Percentiles rank a stretch among this genome's conserved stretches.
phyloP scores from a whole-genome alignment of 2,888 invertebrate species.

The Gymnosoma rotundatum region DNA sequence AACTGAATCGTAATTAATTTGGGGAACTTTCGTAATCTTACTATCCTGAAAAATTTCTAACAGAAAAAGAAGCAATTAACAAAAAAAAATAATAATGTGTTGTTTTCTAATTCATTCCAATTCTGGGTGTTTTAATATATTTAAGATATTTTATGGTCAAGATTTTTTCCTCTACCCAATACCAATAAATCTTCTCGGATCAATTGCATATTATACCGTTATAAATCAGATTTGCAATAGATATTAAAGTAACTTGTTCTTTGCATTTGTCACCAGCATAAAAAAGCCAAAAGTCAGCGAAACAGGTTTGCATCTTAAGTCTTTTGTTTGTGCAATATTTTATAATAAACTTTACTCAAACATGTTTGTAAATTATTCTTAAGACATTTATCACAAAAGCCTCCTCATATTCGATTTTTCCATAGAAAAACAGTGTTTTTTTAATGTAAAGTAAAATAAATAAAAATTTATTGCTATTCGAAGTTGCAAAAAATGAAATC shows the following conservation, averaged over 20 bases:
- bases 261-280: constrained; percentile 48
- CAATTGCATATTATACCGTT: constrained; percentile 58
- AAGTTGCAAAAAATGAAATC: constrained; percentile 46
- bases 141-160: background rate
- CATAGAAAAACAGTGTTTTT: background rate
- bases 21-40: too few species aligned
- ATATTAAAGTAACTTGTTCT: constrained; percentile 48
- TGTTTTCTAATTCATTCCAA: too few species aligned
- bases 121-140: too few species aligned
- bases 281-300: background rate
- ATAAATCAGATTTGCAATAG: constrained; percentile 53
- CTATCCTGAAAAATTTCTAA: too few species aligned
- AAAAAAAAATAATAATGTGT: too few species aligned
- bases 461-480: constrained; percentile 19
- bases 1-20: too few species aligned
- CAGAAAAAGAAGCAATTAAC: too few species aligned
- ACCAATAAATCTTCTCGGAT: constrained; percentile 36
- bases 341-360: constrained; percentile 12
- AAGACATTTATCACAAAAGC: constrained; percentile 30
- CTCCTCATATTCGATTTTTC: background rate
- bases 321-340: constrained; percentile 34
- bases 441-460: constrained; percentile 30
- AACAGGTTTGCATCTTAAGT: constrained; percentile 46
- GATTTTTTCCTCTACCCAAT: constrained; percentile 29
- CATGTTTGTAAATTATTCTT: constrained; percentile 25